A percentile compares a stretch with the other conserved stretches of the same genome.
Evolutionary conservation across 2,888 invertebrate genomes (phyloP).

Genomic region (Hetaerina titia): DNA sequence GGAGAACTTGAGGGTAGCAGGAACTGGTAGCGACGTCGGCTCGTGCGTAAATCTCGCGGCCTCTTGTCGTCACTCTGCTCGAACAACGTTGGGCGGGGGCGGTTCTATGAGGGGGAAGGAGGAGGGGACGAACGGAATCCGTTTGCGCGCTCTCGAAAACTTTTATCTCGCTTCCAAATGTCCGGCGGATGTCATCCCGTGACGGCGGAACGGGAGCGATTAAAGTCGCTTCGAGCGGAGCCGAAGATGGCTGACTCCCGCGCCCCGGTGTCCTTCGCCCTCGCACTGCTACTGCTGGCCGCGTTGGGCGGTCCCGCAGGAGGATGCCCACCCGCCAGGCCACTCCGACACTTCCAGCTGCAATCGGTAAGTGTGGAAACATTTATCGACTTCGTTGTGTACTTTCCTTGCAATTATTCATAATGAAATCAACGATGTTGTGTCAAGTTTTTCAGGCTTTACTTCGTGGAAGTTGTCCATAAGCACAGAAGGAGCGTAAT

Average conservation of each 20-base stretch:
- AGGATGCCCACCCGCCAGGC: slow-evolving; percentile 42
- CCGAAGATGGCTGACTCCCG: neutral
- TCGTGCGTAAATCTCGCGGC: neutral
- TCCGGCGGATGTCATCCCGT: slow-evolving; percentile 19
- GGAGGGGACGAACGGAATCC: neutral
- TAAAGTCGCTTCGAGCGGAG: neutral
- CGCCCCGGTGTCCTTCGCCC: neutral
- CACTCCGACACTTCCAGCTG: slow-evolving; percentile 29
- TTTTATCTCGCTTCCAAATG: slow-evolving; percentile 27
- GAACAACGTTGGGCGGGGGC: neutral
- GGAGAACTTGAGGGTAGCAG: neutral
- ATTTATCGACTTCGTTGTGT: too few relatives aligned
- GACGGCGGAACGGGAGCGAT: neutral
- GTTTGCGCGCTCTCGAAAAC: neutral
- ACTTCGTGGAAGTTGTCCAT: too few relatives aligned
- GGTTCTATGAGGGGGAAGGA: neutral
- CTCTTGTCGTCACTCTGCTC: neutral
- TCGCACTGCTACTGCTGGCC: neutral
- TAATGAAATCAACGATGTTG: neutral
- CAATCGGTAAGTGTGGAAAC: slow-evolving; percentile 19
- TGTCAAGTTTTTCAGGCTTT: too few relatives aligned
- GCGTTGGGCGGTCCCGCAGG: neutral
- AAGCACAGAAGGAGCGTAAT: too few relatives aligned
- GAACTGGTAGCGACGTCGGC: neutral
- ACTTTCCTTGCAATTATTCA: neutral